phyloP scores from a whole-genome alignment of 2,888 invertebrate genomes.

The Andrena minutula region DNA sequence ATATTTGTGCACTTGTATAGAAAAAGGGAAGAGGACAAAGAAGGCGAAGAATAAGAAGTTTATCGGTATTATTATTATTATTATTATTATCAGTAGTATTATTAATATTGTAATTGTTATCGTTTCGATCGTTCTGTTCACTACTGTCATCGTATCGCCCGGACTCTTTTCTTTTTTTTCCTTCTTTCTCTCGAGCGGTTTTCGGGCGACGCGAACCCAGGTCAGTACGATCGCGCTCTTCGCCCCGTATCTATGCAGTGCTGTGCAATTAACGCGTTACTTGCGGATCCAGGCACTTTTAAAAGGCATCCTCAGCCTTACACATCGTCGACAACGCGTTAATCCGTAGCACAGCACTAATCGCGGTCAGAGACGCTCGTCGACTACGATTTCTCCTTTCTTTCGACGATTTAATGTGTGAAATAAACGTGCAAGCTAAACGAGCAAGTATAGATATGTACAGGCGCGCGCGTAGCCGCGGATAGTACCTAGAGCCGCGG shows the following conservation, averaged over 20 bases:
- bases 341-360: background rate
- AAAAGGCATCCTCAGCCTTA: too few relatives aligned
- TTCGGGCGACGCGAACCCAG: slow-evolving; percentile 18
- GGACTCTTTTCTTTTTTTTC: slow-evolving; percentile 33
- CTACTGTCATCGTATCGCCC: slow-evolving; percentile 40
- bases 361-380: background rate
- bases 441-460: slow-evolving; percentile 66
- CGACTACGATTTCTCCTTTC: slow-evolving; percentile 30
- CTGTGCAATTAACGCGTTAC: background rate
- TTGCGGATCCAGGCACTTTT: too few relatives aligned
- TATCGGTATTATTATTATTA: slow-evolving; percentile 56
- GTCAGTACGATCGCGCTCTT: slow-evolving; percentile 33
- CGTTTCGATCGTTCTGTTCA: slow-evolving; percentile 60
- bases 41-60: slow-evolving; percentile 43
- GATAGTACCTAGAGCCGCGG: background rate
- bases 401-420: slow-evolving; percentile 76
- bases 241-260: background rate
- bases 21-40: slow-evolving; percentile 42
- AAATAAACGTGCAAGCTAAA: slow-evolving; percentile 78
- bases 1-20: slow-evolving; percentile 85
- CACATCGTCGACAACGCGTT: background rate
- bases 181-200: slow-evolving; percentile 9
- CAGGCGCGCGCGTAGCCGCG: slow-evolving; percentile 66
- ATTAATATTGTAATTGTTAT: slow-evolving; percentile 12
- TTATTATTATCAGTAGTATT: slow-evolving; percentile 57